These are phyloP conservation scores for Pollicipes pollicipes DNA, from an alignment of 1,140 invertebrate genomes.

Conservation along the genomic window DNA sequence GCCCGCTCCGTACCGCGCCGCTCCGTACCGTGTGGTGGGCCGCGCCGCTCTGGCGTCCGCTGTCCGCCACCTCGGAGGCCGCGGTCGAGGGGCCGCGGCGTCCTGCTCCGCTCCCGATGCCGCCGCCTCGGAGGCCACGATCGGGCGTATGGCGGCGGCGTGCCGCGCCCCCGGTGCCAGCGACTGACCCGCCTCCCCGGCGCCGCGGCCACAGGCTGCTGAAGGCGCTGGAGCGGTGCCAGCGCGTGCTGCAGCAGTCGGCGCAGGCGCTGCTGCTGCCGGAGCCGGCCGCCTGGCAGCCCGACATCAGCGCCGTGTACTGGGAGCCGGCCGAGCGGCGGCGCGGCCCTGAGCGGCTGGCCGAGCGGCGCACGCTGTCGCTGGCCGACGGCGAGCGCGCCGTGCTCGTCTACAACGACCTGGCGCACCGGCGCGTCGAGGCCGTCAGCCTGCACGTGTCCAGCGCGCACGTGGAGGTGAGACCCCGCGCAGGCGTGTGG, in stretches of 20 bases:
- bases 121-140: no score
- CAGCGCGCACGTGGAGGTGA: background rate
- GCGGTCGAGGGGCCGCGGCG: no score
- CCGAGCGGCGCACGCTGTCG: background rate
- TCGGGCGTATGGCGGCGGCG: no score
- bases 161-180: no score
- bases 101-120: no score
- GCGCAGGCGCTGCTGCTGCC: slow-evolving; percentile 27
- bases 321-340: background rate
- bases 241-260: slow-evolving; percentile 50
- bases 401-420: background rate
- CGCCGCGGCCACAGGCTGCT: no score
- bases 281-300: background rate
- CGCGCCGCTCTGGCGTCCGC: no score
- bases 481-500: no score
- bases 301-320: background rate
- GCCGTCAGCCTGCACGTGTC: background rate
- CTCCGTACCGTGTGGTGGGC: no score
- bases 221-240: slow-evolving; percentile 41
- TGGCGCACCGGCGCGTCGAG: background rate
- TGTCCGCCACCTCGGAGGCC: no score
- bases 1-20: no score
- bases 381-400: background rate
- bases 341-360: background rate
- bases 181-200: no score